These are phyloP conservation scores for Zaprionus nigranus DNA, from an alignment of 1,140 invertebrate genomes.

Conservation along the genomic window DNA sequence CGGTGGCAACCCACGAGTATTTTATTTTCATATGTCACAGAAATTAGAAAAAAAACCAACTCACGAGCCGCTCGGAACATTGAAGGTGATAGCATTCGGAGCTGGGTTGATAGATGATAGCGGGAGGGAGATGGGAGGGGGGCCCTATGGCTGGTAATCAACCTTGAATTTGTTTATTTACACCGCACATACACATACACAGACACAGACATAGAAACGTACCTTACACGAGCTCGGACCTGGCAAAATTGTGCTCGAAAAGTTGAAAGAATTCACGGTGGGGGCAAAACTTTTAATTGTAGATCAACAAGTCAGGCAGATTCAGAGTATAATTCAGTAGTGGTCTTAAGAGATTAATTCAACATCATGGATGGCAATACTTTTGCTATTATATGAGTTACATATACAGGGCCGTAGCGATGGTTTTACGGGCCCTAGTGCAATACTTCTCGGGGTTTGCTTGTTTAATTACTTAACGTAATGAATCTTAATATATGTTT, in stretches of 20 bases:
- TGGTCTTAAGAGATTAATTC: slow-evolving; percentile 3
- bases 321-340: too few relatives aligned
- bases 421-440: too few relatives aligned
- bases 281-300: slow-evolving; percentile 13
- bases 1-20: slow-evolving; percentile 56
- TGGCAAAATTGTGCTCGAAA: slow-evolving; percentile 29
- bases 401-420: too few relatives aligned
- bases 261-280: slow-evolving; percentile 30
- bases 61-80: slow-evolving; percentile 45
- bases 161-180: slow-evolving; percentile 78
- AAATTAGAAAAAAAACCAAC: slow-evolving; percentile 59
- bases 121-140: not conserved
- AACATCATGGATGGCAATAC: not conserved
- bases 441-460: too few relatives aligned
- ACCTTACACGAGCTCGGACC: slow-evolving; percentile 27
- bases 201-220: slow-evolving; percentile 35
- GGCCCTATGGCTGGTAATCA: slow-evolving; percentile 66
- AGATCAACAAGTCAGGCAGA: slow-evolving; percentile 16
- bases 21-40: slow-evolving; percentile 63
- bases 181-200: slow-evolving; percentile 50
- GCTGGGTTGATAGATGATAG: slow-evolving; percentile 34
- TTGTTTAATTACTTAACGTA: too few relatives aligned
- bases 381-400: not conserved
- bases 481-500: too few relatives aligned
- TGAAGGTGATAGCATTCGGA: slow-evolving; percentile 50